Percentiles rank a stretch among this genome's conserved stretches.
These are phyloP conservation scores for Lepidochitona cinerea DNA, from an alignment of 2,888 invertebrate genomes.

Conservation along the genomic window DNA sequence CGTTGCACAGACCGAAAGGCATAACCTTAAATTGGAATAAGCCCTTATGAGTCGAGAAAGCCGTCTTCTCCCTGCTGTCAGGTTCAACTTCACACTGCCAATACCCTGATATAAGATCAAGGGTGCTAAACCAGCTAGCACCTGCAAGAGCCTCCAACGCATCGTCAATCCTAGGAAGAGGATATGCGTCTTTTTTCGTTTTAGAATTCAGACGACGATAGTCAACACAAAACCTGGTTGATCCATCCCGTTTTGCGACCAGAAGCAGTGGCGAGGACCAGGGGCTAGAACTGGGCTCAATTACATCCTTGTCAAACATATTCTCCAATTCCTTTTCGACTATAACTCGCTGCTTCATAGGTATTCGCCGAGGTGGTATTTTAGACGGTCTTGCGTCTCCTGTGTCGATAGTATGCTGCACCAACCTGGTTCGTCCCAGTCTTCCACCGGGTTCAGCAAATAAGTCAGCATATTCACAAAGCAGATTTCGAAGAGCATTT, in stretches of 20 bases:
- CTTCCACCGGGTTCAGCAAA: not conserved
- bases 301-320: constrained; percentile 21
- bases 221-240: constrained; percentile 26
- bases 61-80: constrained; percentile 32
- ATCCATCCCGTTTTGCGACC: constrained; percentile 22
- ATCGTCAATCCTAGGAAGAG: no score
- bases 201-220: constrained; percentile 28
- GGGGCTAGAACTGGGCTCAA: constrained; percentile 21
- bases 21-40: no score
- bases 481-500: not conserved
- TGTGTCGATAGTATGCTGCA: not conserved
- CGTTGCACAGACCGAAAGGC: no score
- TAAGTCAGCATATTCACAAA: not conserved
- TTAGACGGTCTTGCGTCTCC: not conserved
- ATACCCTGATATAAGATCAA: constrained; percentile 39
- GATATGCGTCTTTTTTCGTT: no score
- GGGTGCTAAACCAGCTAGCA: no score
- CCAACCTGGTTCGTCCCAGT: not conserved
- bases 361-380: not conserved
- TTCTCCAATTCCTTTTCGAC: not conserved
- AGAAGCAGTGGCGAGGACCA: constrained; percentile 21
- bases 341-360: not conserved
- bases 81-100: constrained; percentile 37
- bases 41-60: no score
- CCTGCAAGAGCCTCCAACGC: constrained; percentile 35